Conservation (phyloP, 1,140 invertebrate genomes). For the Zaprionus taronus region DNA sequence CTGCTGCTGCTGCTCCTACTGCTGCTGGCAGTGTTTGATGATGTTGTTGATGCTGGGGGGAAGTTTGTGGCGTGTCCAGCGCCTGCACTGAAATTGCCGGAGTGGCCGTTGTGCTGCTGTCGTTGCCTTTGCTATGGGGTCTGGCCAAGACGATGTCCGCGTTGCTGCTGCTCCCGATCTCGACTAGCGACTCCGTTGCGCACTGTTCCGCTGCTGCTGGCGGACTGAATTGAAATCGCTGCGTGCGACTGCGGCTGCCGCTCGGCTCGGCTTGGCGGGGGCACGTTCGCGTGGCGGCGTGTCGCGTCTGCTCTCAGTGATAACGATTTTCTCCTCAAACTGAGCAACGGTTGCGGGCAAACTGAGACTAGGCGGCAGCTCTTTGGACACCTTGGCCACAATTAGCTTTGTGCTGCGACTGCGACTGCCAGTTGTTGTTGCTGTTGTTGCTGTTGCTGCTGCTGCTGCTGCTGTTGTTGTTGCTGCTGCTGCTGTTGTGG, state of each 20-base stretch:
- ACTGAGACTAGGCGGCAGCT: constrained; percentile 20
- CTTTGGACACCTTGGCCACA: constrained; percentile 62
- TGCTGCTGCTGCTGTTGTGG: constrained; percentile 1
- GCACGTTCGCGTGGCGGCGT: constrained; percentile 78
- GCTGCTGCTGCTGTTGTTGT: constrained; percentile 1
- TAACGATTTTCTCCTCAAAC: constrained; percentile 70
- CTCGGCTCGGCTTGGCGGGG: constrained; percentile 78
- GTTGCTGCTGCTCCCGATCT: constrained; percentile 60
- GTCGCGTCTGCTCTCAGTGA: constrained; percentile 79
- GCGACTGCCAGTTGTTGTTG: constrained; percentile 50
- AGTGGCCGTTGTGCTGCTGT: constrained; percentile 54
- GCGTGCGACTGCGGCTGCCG: constrained; percentile 14
- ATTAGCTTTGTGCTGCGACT: constrained; percentile 71
- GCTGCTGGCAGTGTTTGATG: constrained; percentile 22
- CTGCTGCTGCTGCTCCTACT: no score
- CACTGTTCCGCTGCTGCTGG: constrained; percentile 40
- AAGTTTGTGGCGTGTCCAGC: constrained; percentile 44
- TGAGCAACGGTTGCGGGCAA: neutral
- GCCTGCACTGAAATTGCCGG: constrained; percentile 33
- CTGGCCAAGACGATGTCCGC: constrained; percentile 60
- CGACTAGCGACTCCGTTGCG: constrained; percentile 12
- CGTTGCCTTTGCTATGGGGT: constrained; percentile 1
- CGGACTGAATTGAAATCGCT: constrained; percentile 25
- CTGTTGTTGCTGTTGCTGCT: constrained; percentile 45
- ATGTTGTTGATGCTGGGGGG: constrained; percentile 2